Conservation (phyloP, 2,113 vertebrate species). For the Callochromis pleurospilus region DNA sequence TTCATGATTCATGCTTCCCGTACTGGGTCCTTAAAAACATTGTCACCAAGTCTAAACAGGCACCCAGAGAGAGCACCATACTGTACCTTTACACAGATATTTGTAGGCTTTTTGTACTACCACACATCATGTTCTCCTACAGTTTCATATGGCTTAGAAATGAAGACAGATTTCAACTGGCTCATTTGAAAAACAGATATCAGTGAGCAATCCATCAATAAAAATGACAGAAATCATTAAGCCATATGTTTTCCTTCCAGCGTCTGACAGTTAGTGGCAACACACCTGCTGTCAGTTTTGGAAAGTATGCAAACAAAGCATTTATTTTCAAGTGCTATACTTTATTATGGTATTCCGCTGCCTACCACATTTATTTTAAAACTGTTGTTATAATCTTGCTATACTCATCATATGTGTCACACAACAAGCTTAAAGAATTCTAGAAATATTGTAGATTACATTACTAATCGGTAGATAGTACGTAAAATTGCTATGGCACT, state of each 20-base stretch:
- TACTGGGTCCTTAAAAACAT: background rate
- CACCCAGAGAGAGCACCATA: background rate
- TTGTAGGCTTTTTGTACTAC: background rate
- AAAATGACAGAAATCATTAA: background rate
- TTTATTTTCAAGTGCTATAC: background rate
- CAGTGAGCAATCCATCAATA: background rate
- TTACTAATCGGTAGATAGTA: background rate
- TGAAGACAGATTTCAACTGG: background rate
- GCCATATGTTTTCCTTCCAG: background rate
- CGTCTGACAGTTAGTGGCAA: background rate
- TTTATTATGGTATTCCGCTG: background rate
- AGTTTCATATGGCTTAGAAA: background rate
- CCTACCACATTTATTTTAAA: background rate
- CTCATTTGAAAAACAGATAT: constrained; percentile 1
- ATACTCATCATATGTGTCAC: background rate
- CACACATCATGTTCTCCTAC: background rate
- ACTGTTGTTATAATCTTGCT: background rate
- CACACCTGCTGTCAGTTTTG: background rate
- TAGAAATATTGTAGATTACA: background rate
- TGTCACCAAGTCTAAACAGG: background rate
- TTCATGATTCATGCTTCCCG: constrained; percentile 16
- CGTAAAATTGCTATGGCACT: background rate
- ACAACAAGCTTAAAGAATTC: background rate
- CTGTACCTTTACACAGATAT: background rate
- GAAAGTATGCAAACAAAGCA: background rate